Base-by-base conservation (phyloP, 2,797 vertebrate genomes). In the Chaunax sp. region DNA sequence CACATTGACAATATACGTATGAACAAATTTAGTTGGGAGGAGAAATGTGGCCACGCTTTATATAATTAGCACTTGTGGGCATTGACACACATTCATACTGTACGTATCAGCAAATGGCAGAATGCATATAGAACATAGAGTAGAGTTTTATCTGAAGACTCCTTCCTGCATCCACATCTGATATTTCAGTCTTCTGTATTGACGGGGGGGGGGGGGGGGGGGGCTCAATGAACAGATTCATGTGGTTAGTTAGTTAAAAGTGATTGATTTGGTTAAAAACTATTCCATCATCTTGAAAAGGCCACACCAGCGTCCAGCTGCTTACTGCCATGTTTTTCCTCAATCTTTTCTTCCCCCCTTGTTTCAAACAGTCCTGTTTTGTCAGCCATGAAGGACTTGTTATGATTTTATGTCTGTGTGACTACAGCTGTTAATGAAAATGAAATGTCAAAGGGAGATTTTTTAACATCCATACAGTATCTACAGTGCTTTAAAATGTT, bases 51-150 rank as follows among this genome's bases (percentile, higher is more conserved):
- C 33, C 33, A 11, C 12, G 33, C 9, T 35, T 9, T 35, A 35
- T 9, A 35, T 35, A 44, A 63, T 52, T 23, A n/a, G 18, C 28
- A 41, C 51, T 28, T 43, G 40, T 60, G 30, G 5, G n/a, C 43
- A 46, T 0, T 40, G 49, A 52, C 40, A 57, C 23, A 60, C n/a
- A 40, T 62, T 16, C 10, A 8, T 50, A 53, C 23, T 14, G n/a
- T 20, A 40, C 11, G n/a, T 22, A 40, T 25, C 12, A 44, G 15
- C 6, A 35, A 52, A 44, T 10, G 25, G n/a, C 30, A 44, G 23
- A 51, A 23, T 16, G n/a, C 6, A 25, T 20, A 18, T 7, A 41
- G 14, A 30, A 11, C 14, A 38, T 25, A 6, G 18, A n/a, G 49
- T 13, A 28, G 40, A 4, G 47, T 44, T 50, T 43, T 35, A 25